Percentiles rank a stretch among this genome's conserved stretches.
These are phyloP conservation scores for Acrocyrtus sp. DNA, from an alignment of 2,888 invertebrate genomes.

Conservation along the genomic window DNA sequence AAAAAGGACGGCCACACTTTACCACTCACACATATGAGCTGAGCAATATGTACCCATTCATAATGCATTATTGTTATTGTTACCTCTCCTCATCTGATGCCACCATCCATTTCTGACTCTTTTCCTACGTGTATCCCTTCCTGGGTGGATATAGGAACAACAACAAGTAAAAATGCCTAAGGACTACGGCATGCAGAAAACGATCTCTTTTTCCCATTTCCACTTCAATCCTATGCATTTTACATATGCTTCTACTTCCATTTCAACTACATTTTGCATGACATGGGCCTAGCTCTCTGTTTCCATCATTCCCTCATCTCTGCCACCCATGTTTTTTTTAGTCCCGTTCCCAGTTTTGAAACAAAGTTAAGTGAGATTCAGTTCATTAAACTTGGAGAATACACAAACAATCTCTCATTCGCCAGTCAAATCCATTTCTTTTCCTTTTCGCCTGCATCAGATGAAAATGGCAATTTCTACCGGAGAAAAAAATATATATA, in stretches of 20 bases:
- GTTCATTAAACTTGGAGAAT: neutral
- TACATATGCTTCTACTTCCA: neutral
- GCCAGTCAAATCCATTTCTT: neutral
- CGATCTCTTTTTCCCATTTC: neutral
- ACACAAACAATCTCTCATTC: neutral
- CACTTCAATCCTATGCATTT: neutral
- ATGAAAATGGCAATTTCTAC: neutral
- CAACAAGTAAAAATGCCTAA: neutral
- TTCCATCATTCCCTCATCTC: neutral
- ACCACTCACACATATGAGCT: neutral
- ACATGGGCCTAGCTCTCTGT: neutral
- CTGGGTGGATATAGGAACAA: neutral
- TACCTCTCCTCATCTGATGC: neutral
- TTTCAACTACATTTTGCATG: neutral
- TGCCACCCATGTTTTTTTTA: too few species aligned
- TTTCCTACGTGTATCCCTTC: neutral
- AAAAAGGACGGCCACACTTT: too few species aligned
- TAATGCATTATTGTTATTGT: constrained; percentile 22
- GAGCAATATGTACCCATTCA: constrained; percentile 8
- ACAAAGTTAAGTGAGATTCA: neutral
- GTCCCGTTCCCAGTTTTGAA: neutral
- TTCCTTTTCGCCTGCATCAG: neutral
- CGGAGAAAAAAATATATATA: too few species aligned
- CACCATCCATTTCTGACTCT: neutral
- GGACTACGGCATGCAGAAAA: neutral